Conservation (phyloP, 2,888 invertebrate species). For the Latrodectus elegans region DNA sequence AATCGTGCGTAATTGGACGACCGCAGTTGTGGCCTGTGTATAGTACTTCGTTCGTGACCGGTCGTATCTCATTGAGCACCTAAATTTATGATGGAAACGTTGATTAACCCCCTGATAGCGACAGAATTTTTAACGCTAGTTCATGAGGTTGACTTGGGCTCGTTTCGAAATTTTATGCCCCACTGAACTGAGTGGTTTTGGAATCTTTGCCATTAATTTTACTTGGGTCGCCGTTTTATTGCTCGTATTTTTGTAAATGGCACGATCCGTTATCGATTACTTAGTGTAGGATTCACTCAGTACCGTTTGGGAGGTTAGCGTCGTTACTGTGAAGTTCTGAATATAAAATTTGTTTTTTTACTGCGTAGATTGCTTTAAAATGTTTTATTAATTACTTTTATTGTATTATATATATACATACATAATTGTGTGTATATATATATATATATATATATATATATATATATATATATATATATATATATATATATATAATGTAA, state of each 20-base stretch:
- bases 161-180: conserved; percentile 4
- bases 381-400: no score
- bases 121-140: neutral
- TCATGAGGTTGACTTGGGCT: neutral
- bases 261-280: no score
- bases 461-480: no score
- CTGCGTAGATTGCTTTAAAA: no score
- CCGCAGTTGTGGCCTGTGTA: neutral
- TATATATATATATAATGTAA: no score
- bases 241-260: neutral
- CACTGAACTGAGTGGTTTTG: neutral
- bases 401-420: no score
- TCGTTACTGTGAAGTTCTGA: no score
- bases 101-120: neutral
- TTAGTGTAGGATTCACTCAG: no score
- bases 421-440: no score
- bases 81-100: conserved; percentile 28
- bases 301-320: no score
- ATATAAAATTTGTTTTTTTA: no score
- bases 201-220: conserved; percentile 1
- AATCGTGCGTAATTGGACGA: conserved; percentile 37
- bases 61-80: conserved; percentile 26
- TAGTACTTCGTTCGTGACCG: neutral
- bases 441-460: no score
- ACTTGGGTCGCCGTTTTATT: neutral